Evolutionary conservation across 2,888 invertebrate species (phyloP).

Genomic region (Drosophila affinis): DNA sequence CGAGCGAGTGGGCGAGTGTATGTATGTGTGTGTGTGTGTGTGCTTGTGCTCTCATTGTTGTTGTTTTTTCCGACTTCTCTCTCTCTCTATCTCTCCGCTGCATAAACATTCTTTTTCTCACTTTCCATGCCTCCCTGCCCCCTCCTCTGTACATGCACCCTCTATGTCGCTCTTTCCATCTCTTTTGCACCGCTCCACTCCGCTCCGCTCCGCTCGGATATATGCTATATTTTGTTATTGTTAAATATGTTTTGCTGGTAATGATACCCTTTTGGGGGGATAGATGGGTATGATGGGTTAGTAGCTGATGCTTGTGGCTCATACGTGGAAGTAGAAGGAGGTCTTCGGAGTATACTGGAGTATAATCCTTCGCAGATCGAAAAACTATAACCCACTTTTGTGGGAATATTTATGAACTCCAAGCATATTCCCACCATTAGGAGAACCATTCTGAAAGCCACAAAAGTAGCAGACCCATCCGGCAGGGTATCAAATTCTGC

Average conservation of each 20-base stretch:
- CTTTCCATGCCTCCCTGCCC: constrained; percentile 4
- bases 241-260: constrained; percentile 34
- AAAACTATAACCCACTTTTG: no score
- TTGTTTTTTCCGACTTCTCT: constrained; percentile 2
- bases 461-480: no score
- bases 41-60: constrained; percentile 47
- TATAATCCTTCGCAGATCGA: no score
- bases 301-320: background rate
- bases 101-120: constrained; percentile 36
- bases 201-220: constrained; percentile 43
- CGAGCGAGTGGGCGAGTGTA: no score
- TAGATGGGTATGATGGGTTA: background rate
- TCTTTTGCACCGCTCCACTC: constrained; percentile 41
- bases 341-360: no score
- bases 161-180: constrained; percentile 7
- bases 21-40: constrained; percentile 52
- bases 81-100: constrained; percentile 11
- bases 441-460: no score
- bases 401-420: no score
- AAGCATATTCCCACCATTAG: no score
- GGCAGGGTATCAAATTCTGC: background rate
- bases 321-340: background rate
- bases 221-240: constrained; percentile 57
- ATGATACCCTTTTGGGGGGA: background rate
- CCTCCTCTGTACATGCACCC: background rate